A percentile compares a stretch with the other conserved stretches of the same genome.
Evolutionary conservation across 2,888 invertebrate species (phyloP).

Genomic region (Galerucella pusilla): DNA sequence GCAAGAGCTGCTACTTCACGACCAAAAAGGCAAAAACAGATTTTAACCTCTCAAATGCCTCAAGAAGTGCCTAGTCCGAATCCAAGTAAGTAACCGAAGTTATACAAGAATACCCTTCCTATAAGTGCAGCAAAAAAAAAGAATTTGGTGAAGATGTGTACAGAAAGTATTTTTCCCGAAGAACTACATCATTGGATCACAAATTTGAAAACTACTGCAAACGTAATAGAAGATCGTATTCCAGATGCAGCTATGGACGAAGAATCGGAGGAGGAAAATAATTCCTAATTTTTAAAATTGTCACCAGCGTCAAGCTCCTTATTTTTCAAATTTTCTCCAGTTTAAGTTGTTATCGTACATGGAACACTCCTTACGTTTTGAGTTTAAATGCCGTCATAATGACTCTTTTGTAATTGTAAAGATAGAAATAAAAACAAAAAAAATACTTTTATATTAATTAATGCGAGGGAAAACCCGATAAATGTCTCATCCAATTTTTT

Average conservation of each 20-base stretch:
- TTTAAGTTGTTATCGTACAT: not conserved
- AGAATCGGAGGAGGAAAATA: conserved; percentile 6
- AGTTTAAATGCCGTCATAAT: not conserved
- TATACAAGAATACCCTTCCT: not conserved
- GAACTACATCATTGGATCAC: conserved; percentile 2
- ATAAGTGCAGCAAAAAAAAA: not conserved
- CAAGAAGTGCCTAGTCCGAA: not conserved
- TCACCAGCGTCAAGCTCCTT: not conserved
- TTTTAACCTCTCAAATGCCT: not conserved
- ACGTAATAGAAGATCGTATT: conserved; percentile 1
- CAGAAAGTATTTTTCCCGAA: conserved; percentile 1
- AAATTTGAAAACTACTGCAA: conserved; percentile 6
- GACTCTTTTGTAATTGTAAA: conserved; percentile 3
- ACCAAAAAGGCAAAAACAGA: conserved; percentile 4
- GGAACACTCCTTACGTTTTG: not conserved
- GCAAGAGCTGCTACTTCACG: conserved; percentile 1
- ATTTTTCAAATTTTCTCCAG: not conserved
- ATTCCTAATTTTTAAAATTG: not conserved
- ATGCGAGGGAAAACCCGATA: conserved; percentile 1
- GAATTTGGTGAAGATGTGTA: conserved; percentile 5
- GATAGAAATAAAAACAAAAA: not conserved
- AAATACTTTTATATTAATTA: no score
- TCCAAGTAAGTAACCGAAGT: conserved; percentile 1
- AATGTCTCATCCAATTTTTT: not conserved
- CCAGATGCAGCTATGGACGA: no score